Evolutionary conservation across 2,797 vertebrate genomes (phyloP).

Genomic region (Serranus cabrilla): DNA sequence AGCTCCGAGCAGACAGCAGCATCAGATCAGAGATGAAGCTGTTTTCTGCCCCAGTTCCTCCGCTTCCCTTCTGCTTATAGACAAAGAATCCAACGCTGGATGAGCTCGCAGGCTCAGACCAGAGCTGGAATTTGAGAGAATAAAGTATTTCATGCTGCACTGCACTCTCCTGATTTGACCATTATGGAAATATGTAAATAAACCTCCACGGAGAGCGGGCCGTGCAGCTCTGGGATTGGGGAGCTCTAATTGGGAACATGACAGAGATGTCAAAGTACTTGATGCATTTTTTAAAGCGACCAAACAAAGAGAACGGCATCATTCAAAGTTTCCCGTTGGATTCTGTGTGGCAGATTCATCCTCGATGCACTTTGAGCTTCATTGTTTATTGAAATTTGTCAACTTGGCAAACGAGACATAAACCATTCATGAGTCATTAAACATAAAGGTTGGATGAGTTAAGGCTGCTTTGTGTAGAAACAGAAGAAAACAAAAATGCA

Average conservation of each 20-base stretch:
- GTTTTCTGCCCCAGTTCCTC: constrained; percentile 73
- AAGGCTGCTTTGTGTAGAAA: constrained; percentile 20
- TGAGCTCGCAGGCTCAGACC: constrained; percentile 57
- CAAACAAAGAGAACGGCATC: constrained; percentile 57
- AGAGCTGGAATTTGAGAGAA: constrained; percentile 60
- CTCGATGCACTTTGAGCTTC: constrained; percentile 54
- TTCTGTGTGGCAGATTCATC: constrained; percentile 46
- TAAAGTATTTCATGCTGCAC: constrained; percentile 66
- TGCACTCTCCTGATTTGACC: constrained; percentile 68
- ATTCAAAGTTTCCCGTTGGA: constrained; percentile 43
- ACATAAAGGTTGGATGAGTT: constrained; percentile 32
- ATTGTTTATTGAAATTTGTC: constrained; percentile 72
- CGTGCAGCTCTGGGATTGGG: constrained; percentile 28
- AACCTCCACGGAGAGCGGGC: constrained; percentile 35
- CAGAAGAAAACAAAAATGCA: neutral
- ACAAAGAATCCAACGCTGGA: constrained; percentile 76
- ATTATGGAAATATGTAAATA: constrained; percentile 80
- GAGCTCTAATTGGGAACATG: constrained; percentile 60
- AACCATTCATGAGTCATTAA: constrained; percentile 59
- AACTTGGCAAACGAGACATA: constrained; percentile 56
- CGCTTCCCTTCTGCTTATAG: constrained; percentile 60
- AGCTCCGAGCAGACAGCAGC: constrained; percentile 41
- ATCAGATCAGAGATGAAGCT: constrained; percentile 66
- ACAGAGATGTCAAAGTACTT: constrained; percentile 42
- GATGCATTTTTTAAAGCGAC: constrained; percentile 43